A percentile compares a stretch with the other conserved stretches of the same genome.
phyloP scores from a whole-genome alignment of 1,140 invertebrate genomes.

The Drosophila sucinea region DNA sequence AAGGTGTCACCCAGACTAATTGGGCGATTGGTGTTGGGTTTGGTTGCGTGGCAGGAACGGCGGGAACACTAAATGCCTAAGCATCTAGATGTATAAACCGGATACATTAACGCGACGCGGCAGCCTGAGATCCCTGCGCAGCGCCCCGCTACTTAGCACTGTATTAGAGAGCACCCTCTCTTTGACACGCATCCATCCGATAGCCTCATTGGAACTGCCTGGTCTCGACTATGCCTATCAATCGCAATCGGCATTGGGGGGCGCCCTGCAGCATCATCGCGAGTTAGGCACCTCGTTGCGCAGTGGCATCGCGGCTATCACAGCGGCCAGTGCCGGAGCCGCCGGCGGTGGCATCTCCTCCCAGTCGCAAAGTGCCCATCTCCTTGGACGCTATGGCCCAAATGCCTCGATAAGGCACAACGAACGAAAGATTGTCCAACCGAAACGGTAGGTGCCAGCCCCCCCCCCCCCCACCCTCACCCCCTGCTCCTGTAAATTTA shows the following conservation, averaged over 20 bases:
- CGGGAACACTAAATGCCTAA: background rate
- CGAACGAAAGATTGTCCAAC: slow-evolving; percentile 75
- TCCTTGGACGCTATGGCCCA: slow-evolving; percentile 69
- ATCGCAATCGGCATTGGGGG: slow-evolving; percentile 69
- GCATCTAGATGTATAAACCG: slow-evolving; percentile 79
- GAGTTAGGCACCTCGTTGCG: slow-evolving; percentile 76
- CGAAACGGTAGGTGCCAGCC: slow-evolving; percentile 74
- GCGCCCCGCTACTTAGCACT: slow-evolving; percentile 79
- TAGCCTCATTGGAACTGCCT: slow-evolving; percentile 80
- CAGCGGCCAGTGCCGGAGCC: slow-evolving; percentile 64
- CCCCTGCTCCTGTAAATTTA: too few species aligned
- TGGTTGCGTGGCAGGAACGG: background rate
- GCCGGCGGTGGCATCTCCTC: slow-evolving; percentile 57
- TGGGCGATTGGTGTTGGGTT: slow-evolving; percentile 12
- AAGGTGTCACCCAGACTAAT: slow-evolving; percentile 40
- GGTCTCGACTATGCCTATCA: slow-evolving; percentile 80
- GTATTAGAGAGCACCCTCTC: slow-evolving; percentile 81
- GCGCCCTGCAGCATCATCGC: slow-evolving; percentile 60
- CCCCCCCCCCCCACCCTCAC: too few species aligned
- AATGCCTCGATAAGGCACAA: slow-evolving; percentile 72
- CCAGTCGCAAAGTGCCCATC: slow-evolving; percentile 62
- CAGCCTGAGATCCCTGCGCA: slow-evolving; percentile 82
- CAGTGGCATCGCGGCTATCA: slow-evolving; percentile 73
- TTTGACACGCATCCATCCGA: slow-evolving; percentile 82
- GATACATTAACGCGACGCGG: slow-evolving; percentile 78